Evolutionary conservation across 2,797 vertebrate genomes (phyloP).

Genomic region (Protosalanx chinensis): DNA sequence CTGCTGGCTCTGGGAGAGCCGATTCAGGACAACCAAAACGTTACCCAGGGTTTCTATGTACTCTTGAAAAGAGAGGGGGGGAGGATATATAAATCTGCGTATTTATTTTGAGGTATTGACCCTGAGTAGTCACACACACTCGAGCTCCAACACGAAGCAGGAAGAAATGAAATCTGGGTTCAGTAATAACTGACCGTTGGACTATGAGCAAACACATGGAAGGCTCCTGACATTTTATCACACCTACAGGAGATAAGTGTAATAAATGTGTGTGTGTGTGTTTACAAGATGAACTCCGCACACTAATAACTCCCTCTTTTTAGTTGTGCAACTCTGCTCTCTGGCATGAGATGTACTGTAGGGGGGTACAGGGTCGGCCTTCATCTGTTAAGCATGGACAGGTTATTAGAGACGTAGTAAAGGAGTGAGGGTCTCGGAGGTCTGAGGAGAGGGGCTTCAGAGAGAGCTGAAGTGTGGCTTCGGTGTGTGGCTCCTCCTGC

Average conservation of each 20-base stretch:
- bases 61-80: background rate
- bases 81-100: background rate
- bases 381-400: background rate
- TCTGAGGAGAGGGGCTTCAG: constrained; percentile 44
- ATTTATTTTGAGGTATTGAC: constrained; percentile 21
- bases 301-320: constrained; percentile 41
- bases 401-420: background rate
- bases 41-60: constrained; percentile 43
- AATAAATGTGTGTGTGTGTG: constrained; percentile 44
- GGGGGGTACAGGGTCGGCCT: background rate
- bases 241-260: constrained; percentile 40
- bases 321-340: constrained; percentile 17
- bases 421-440: background rate
- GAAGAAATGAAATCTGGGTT: constrained; percentile 41
- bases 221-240: constrained; percentile 28
- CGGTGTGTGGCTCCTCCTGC: constrained; percentile 30
- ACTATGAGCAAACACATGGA: constrained; percentile 41
- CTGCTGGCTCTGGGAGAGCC: constrained; percentile 55
- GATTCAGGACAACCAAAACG: constrained; percentile 27
- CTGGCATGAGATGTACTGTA: constrained; percentile 23
- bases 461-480: constrained; percentile 36
- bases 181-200: constrained; percentile 56
- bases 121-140: background rate
- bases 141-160: constrained; percentile 6
- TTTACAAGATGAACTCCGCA: constrained; percentile 2